Percentiles rank a stretch among this genome's conserved stretches.
phyloP scores from a whole-genome alignment of 2,888 invertebrate species.

The Hedya salicella region DNA sequence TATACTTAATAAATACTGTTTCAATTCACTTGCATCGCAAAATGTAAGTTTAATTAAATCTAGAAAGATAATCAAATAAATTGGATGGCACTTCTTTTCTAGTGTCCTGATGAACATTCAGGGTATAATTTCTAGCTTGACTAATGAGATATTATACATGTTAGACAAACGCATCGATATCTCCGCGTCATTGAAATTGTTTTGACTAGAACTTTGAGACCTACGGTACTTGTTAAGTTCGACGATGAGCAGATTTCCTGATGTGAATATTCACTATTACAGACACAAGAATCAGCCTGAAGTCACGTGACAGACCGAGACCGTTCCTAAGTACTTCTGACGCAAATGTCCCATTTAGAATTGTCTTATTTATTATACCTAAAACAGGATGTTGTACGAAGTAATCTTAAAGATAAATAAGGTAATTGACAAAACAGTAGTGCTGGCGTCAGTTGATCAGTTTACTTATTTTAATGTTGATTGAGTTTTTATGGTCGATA shows the following conservation, averaged over 20 bases:
- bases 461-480: too few species aligned
- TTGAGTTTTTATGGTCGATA: too few species aligned
- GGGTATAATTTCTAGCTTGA: conserved; percentile 40
- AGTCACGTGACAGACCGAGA: too few species aligned
- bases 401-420: neutral
- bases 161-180: neutral
- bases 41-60: conserved; percentile 73
- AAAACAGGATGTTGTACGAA: neutral
- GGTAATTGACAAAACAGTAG: neutral
- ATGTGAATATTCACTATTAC: neutral
- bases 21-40: conserved; percentile 85
- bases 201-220: conserved; percentile 17
- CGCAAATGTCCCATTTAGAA: too few species aligned
- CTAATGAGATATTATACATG: conserved; percentile 14
- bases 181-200: neutral
- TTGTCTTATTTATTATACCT: too few species aligned
- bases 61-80: conserved; percentile 70
- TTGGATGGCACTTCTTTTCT: conserved; percentile 79
- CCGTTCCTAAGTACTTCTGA: too few species aligned
- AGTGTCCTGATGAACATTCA: conserved; percentile 57
- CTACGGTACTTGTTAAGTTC: neutral
- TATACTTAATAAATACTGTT: conserved; percentile 73
- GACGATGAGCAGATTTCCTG: conserved; percentile 5
- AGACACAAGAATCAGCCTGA: too few species aligned
- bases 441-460: neutral